Conservation (phyloP, 2,113 vertebrate species). For the Camelus dromedarius region DNA sequence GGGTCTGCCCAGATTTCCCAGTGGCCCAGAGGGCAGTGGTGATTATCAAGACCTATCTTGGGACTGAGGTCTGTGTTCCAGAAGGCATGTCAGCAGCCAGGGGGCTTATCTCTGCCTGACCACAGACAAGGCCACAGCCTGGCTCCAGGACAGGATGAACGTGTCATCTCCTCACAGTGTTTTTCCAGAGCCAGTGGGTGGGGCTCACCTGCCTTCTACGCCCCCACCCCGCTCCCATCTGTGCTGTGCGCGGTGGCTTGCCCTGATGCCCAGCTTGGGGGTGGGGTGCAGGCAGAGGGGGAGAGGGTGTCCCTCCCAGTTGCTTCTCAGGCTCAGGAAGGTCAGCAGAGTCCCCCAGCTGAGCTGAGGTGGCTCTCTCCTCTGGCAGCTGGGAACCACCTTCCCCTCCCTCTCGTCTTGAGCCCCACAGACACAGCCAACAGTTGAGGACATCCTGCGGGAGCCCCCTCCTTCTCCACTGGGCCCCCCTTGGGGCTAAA, state of each 20-base stretch:
- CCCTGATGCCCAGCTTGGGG: background rate
- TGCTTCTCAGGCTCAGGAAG: background rate
- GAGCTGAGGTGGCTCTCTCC: background rate
- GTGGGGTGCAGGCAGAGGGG: background rate
- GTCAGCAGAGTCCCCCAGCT: background rate
- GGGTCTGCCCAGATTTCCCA: background rate
- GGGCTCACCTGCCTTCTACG: slow-evolving; percentile 21
- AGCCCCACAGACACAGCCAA: background rate
- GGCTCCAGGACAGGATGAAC: slow-evolving; percentile 71
- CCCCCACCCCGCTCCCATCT: background rate
- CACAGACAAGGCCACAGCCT: background rate
- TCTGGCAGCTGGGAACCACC: background rate
- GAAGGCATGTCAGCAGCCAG: background rate
- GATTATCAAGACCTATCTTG: background rate
- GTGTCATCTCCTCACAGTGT: slow-evolving; percentile 60
- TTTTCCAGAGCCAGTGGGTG: slow-evolving; percentile 63
- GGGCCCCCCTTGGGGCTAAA: background rate
- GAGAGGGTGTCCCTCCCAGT: background rate
- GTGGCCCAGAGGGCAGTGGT: background rate
- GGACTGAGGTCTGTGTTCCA: background rate
- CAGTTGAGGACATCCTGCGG: background rate
- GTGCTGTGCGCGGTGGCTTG: background rate
- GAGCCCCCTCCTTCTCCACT: background rate
- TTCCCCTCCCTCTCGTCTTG: background rate
- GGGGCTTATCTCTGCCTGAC: slow-evolving; percentile 62